phyloP scores from a whole-genome alignment of 1,140 invertebrate genomes.

The Colletes gigas region DNA sequence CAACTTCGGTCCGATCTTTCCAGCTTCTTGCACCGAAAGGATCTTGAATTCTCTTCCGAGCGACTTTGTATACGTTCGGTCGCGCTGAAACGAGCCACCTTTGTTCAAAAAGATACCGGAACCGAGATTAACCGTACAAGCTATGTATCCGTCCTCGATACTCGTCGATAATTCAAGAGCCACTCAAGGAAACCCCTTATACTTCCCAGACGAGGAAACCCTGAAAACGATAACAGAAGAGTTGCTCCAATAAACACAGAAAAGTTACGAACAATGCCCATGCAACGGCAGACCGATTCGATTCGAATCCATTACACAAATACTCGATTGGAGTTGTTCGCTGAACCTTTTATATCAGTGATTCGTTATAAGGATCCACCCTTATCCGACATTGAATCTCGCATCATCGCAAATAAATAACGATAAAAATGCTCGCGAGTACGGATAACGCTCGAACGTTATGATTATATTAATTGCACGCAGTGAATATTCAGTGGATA shows the following conservation, averaged over 20 bases:
- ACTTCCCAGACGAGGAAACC: neutral
- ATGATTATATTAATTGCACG: too few relatives aligned
- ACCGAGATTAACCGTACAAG: conserved; percentile 17
- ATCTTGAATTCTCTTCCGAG: neutral
- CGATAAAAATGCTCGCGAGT: too few relatives aligned
- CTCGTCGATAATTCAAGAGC: conserved; percentile 16
- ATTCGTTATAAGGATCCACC: neutral
- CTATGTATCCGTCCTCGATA: neutral
- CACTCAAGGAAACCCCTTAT: neutral
- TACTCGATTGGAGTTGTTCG: neutral
- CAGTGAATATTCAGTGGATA: too few relatives aligned
- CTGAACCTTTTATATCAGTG: too few relatives aligned
- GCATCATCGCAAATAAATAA: too few relatives aligned
- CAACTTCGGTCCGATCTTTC: neutral
- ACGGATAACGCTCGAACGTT: too few relatives aligned
- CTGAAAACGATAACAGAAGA: neutral
- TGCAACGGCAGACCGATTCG: neutral
- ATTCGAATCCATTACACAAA: neutral
- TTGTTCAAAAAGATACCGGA: neutral
- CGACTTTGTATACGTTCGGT: conserved; percentile 25
- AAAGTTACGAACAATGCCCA: conserved; percentile 1
- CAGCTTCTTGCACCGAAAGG: neutral
- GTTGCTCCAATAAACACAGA: conserved; percentile 23
- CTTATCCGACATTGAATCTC: too few relatives aligned
- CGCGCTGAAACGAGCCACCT: neutral